These are phyloP conservation scores for Notothenia rossii DNA, from an alignment of 2,113 vertebrate genomes.

Conservation along the genomic window DNA sequence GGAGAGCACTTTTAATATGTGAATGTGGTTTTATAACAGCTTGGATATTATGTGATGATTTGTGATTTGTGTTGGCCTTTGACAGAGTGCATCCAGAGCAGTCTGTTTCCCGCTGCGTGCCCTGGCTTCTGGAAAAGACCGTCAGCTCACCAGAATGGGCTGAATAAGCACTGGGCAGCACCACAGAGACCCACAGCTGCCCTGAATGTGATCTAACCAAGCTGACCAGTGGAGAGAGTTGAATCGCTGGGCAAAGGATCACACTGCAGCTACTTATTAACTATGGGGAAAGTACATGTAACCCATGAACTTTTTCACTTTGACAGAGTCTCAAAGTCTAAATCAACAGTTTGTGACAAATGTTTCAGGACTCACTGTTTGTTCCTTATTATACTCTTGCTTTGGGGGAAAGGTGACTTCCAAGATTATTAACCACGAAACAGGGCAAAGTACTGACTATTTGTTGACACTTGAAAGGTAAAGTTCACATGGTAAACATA, in stretches of 20 bases:
- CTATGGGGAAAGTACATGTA: not conserved
- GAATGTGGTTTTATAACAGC: slow-evolving; percentile 26
- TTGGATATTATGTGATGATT: slow-evolving; percentile 37
- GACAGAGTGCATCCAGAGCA: slow-evolving; percentile 58
- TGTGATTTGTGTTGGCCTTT: slow-evolving; percentile 31
- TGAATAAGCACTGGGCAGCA: slow-evolving; percentile 73
- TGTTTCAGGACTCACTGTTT: not conserved
- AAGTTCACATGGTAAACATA: not conserved
- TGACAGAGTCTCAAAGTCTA: slow-evolving; percentile 39
- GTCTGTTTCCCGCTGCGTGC: slow-evolving; percentile 44
- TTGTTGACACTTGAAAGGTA: slow-evolving; percentile 40
- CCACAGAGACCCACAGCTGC: slow-evolving; percentile 30
- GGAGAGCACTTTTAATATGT: slow-evolving; percentile 22
- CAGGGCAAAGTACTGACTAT: not conserved
- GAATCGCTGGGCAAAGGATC: slow-evolving; percentile 33
- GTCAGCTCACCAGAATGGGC: slow-evolving; percentile 65
- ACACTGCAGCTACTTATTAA: slow-evolving; percentile 62
- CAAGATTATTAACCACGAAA: not conserved
- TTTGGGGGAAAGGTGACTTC: not conserved
- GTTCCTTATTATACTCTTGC: not conserved
- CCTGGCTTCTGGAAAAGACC: slow-evolving; percentile 71
- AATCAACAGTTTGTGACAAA: not conserved
- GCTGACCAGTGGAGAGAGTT: slow-evolving; percentile 22
- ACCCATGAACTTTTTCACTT: slow-evolving; percentile 7
- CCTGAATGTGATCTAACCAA: slow-evolving; percentile 46